These are phyloP conservation scores for Microcebus lehilahytsara DNA, from an alignment of 2,113 vertebrate species.

Conservation along the genomic window DNA sequence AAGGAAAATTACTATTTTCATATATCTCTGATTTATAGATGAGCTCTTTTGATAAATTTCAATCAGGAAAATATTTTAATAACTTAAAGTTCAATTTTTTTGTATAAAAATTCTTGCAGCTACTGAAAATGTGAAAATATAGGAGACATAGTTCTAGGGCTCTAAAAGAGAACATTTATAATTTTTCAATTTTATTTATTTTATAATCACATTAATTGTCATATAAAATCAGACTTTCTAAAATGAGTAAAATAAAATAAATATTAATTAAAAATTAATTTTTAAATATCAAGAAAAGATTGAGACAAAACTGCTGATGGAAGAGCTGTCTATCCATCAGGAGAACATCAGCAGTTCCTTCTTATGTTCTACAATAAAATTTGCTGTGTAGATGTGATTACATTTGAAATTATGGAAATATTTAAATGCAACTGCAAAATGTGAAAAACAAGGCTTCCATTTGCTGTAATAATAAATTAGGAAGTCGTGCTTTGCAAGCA, in stretches of 20 bases:
- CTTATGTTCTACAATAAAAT: constrained; percentile 76
- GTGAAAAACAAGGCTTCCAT: constrained; percentile 78
- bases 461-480: constrained; percentile 85
- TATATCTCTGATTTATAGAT: not conserved
- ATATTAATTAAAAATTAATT: not conserved
- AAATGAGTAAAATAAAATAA: not conserved
- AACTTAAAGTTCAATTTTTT: not conserved
- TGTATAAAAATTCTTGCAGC: not conserved
- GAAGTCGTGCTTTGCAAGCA: constrained; percentile 78
- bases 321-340: constrained; percentile 65
- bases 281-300: not conserved
- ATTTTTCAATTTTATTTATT: not conserved
- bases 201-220: constrained; percentile 48
- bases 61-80: not conserved
- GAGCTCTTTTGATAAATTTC: not conserved
- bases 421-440: constrained; percentile 83
- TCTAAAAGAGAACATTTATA: not conserved
- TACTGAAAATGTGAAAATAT: not conserved
- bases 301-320: constrained; percentile 61
- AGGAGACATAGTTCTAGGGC: not conserved
- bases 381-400: constrained; percentile 74
- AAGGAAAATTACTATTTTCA: not conserved
- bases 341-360: constrained; percentile 68
- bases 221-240: not conserved
- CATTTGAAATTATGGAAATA: constrained; percentile 78